phyloP scores from a whole-genome alignment of 2,797 vertebrate genomes.

The Xenentodon cancila region DNA sequence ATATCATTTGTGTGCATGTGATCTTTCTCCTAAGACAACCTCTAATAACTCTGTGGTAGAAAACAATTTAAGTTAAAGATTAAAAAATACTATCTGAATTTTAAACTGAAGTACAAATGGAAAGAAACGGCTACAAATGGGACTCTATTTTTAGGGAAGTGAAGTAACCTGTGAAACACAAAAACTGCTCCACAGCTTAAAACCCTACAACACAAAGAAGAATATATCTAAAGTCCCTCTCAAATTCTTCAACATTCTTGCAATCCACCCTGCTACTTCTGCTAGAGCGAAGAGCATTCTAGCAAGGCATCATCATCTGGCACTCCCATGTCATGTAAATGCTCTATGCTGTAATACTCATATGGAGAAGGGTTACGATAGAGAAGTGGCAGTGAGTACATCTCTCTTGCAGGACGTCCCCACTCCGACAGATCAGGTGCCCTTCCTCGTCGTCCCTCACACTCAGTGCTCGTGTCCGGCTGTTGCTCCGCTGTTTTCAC shows the following conservation, averaged over 20 bases:
- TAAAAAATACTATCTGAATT: constrained; percentile 32
- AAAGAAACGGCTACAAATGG: constrained; percentile 57
- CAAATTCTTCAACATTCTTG: constrained; percentile 66
- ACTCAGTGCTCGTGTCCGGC: constrained; percentile 96
- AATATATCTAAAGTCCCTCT: constrained; percentile 70
- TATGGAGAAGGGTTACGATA: constrained; percentile 89
- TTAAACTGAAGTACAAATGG: constrained; percentile 52
- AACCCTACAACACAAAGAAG: constrained; percentile 58
- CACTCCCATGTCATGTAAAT: constrained; percentile 83
- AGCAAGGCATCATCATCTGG: constrained; percentile 80
- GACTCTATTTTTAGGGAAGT: constrained; percentile 61
- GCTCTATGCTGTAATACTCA: constrained; percentile 85
- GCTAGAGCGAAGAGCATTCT: constrained; percentile 81
- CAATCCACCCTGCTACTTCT: constrained; percentile 80
- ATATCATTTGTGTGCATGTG: constrained; percentile 26
- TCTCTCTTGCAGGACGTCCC: constrained; percentile 99
- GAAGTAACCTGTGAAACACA: constrained; percentile 72
- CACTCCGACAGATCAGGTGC: constrained; percentile 99
- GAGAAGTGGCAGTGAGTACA: constrained; percentile 98
- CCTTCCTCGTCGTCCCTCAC: constrained; percentile 99
- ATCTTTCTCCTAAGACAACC: constrained; percentile 9
- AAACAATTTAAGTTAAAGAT: constrained; percentile 44
- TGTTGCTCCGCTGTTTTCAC: constrained; percentile 90
- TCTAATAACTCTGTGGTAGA: constrained; percentile 17
- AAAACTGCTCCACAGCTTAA: constrained; percentile 72